A percentile compares a stretch with the other conserved stretches of the same genome.
Evolutionary conservation across 37 sponge, comb jelly and placozoan genomes (phyloP).

Genomic region (Bolinopsis microptera): DNA sequence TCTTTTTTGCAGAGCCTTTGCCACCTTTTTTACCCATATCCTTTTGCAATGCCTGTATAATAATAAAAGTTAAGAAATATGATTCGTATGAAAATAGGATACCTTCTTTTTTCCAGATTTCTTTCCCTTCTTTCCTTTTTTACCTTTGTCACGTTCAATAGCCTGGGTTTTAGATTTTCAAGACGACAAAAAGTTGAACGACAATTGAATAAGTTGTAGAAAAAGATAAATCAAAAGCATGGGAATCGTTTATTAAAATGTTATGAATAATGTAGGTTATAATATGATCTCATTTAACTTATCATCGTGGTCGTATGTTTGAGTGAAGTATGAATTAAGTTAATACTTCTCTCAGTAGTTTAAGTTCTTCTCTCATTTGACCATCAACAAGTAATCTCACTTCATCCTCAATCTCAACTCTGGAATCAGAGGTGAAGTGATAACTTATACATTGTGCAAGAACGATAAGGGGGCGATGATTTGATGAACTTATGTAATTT

Average conservation of each 20-base stretch:
- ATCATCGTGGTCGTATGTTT: too few species aligned
- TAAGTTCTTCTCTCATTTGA: constrained; percentile 63
- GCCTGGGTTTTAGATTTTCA: constrained; percentile 73
- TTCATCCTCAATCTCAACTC: constrained; percentile 42
- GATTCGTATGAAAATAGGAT: not conserved
- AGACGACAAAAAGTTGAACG: not conserved
- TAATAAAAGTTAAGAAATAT: not conserved
- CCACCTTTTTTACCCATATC: constrained; percentile 63
- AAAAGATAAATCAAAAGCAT: too few species aligned
- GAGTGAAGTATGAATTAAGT: too few species aligned
- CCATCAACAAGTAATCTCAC: constrained; percentile 47
- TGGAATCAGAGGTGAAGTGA: too few species aligned
- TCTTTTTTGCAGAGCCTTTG: constrained; percentile 63
- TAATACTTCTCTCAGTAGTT: constrained; percentile 51
- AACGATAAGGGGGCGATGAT: not conserved
- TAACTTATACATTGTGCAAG: too few species aligned
- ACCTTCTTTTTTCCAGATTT: constrained; percentile 66
- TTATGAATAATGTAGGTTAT: too few species aligned
- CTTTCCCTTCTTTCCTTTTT: constrained; percentile 88
- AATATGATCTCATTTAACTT: too few species aligned
- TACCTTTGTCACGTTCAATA: constrained; percentile 94
- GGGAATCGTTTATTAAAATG: too few species aligned
- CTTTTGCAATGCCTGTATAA: constrained; percentile 61
- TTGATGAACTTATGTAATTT: too few species aligned
- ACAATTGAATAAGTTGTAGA: too few species aligned